Conservation (phyloP, 2,888 invertebrate species). For the Rhaphigaster nebulosa region DNA sequence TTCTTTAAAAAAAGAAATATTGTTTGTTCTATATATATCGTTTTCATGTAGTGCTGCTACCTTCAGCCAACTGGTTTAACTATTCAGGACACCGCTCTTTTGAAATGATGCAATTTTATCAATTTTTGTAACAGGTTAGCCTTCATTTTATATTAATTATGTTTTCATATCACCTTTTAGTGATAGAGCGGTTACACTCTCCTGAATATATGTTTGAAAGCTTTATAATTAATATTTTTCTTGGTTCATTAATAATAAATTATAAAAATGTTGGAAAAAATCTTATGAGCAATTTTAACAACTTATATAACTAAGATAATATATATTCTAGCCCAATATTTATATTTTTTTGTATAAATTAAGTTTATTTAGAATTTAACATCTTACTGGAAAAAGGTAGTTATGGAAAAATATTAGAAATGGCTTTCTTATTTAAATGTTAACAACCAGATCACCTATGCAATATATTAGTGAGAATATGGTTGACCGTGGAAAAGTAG, state of each 20-base stretch:
- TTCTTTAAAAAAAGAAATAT: not conserved
- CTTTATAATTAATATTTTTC: not conserved
- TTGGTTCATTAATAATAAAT: not conserved
- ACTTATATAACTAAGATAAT: not conserved
- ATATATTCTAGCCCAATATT: not conserved
- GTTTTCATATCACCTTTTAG: not conserved
- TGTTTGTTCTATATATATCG: not conserved
- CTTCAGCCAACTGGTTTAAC: not conserved
- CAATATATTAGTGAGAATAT: too few species aligned
- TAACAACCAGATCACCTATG: too few species aligned
- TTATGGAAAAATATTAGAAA: too few species aligned
- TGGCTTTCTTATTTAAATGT: too few species aligned
- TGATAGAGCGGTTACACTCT: not conserved
- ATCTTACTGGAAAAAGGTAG: too few species aligned
- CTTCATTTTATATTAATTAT: constrained; percentile 6
- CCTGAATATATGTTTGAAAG: not conserved
- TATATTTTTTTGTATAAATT: too few species aligned
- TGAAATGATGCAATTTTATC: constrained; percentile 5
- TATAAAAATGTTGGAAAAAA: not conserved
- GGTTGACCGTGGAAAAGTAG: too few species aligned
- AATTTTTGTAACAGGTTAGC: constrained; percentile 26
- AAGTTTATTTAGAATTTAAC: too few species aligned
- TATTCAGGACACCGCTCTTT: not conserved
- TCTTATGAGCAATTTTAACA: not conserved
- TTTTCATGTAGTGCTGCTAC: not conserved